Conservation (phyloP, 2,797 vertebrate species). For the Nyctalus aviator region DNA sequence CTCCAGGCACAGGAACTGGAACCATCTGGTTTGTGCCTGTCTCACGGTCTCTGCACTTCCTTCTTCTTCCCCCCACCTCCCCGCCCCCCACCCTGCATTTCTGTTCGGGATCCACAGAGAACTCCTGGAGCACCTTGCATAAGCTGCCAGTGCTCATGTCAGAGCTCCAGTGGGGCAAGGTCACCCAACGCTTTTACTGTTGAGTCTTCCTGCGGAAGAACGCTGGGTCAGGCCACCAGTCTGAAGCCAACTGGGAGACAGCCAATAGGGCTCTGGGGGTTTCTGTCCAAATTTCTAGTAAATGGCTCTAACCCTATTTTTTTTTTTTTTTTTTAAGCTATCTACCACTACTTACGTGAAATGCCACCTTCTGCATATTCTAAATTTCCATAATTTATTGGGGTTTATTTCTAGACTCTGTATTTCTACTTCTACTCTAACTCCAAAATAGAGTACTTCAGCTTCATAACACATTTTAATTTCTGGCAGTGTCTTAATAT, state of each 20-base stretch:
- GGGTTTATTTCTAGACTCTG: conserved; percentile 1
- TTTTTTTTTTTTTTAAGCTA: background rate
- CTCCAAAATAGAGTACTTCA: background rate
- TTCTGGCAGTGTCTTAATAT: background rate
- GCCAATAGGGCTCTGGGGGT: background rate
- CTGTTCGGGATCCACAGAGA: background rate
- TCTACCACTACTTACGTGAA: background rate
- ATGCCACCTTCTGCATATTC: background rate
- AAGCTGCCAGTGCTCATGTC: background rate
- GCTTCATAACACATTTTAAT: conserved; percentile 18
- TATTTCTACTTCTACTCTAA: conserved; percentile 39
- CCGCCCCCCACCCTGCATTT: rapidly evolving
- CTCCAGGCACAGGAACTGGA: background rate
- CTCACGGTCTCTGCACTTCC: background rate
- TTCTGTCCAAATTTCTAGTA: background rate
- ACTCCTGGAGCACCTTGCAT: background rate
- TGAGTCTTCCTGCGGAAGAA: background rate
- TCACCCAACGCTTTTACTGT: background rate
- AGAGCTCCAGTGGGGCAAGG: background rate
- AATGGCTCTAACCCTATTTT: background rate
- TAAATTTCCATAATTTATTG: background rate
- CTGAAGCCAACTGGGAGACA: background rate
- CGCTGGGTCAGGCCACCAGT: background rate
- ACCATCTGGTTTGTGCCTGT: background rate
- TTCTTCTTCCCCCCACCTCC: background rate